A percentile compares a stretch with the other conserved stretches of the same genome.
phyloP scores from a whole-genome alignment of 37 sponge, comb jelly and placozoan species.

The Aphrocallistes beatrix region DNA sequence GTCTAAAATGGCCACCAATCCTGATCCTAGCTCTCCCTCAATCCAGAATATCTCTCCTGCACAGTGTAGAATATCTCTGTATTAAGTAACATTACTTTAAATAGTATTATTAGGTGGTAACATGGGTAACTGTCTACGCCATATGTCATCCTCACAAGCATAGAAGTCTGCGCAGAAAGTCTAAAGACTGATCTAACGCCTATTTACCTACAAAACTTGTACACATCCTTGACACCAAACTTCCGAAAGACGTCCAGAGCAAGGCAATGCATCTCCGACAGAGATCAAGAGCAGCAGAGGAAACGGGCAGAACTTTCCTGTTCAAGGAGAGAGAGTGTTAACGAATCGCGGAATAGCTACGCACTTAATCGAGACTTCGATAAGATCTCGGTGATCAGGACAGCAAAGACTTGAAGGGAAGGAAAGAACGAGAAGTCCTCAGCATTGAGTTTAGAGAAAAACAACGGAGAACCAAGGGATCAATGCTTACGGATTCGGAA shows the following conservation, averaged over 20 bases:
- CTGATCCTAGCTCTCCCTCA: too few relatives aligned
- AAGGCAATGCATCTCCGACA: background rate
- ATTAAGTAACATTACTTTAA: too few relatives aligned
- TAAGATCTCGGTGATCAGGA: background rate
- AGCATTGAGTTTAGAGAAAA: background rate
- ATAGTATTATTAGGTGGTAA: too few relatives aligned
- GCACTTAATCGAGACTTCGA: background rate
- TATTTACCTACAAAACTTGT: background rate
- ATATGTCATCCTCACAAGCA: background rate
- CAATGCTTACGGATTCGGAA: background rate
- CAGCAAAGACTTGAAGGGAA: background rate
- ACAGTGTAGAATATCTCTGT: too few relatives aligned
- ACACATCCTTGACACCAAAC: background rate
- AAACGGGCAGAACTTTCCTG: background rate
- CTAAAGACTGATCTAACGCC: background rate
- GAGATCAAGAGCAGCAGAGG: background rate
- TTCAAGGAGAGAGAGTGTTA: too few relatives aligned
- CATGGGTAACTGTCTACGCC: constrained; percentile 7
- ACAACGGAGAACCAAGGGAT: background rate
- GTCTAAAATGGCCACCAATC: too few relatives aligned
- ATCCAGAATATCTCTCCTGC: too few relatives aligned
- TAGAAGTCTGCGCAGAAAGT: background rate
- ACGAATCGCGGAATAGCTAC: background rate
- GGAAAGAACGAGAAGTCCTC: background rate
- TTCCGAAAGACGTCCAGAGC: background rate